Base-by-base conservation (phyloP, 1,140 invertebrate genomes). In the Prorops nasuta region DNA sequence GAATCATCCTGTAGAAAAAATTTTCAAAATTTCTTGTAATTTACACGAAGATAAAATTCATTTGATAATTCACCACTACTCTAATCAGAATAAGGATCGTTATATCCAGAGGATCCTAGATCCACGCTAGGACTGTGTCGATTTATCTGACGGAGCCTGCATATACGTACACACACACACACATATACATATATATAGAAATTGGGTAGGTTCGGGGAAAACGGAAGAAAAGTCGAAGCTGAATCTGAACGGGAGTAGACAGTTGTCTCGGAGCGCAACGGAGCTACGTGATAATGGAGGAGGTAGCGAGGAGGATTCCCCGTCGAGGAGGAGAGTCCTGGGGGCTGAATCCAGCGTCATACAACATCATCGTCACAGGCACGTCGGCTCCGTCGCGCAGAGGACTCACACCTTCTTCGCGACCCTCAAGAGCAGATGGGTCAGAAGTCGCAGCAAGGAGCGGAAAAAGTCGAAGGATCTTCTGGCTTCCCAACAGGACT, bases 321-420 rank as follows among this genome's bases (percentile, higher is more conserved):
- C 64, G 32, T 57, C 56, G 18, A 49, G 57, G 45, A 57, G 58
- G 12, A 51, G 49, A 4, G 52, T 50, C 35, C 42, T 45, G 35
- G 8, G 51, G 28, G 48, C 10, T 17, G 14, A 15, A 22, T 43
- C 46, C 28, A 54, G 45, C n/a, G 44, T 62, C 37, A 47, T 61
- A 18, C 63, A 68, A 22, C 64, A 67, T 14, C 72, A 67, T 28
- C 64, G 60, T 39, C 68, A 70, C 28, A 64, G 69, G 3, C 71
- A 71, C 22, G 38, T 66, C 43, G 65, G 78, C 4, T 80, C 83
- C 10, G 84, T 87, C 31, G 80, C 85, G 32, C 85, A 87, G 66
- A 84, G 84, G 56, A 86, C 86, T 1, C 85, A 87, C 60, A 84
- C 81, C 14, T 88, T 88, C 66, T 86, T 88, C 65, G 81, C 82